A percentile compares a stretch with the other conserved stretches of the same genome.
Conservation (phyloP, 2,888 invertebrate species). For the Tribolium freemani region DNA sequence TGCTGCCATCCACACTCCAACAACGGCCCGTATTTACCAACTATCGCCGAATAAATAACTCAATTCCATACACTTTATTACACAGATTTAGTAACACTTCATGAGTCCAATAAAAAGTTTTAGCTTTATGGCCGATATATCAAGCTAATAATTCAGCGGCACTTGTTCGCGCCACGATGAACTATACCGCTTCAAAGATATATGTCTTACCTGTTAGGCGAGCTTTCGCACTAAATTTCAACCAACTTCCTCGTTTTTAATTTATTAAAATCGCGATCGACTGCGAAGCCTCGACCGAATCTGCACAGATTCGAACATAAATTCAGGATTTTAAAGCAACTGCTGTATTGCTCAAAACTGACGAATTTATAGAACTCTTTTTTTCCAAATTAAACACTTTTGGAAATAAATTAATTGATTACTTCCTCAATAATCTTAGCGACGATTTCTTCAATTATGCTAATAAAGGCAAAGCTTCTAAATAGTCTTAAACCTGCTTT, state of each 20-base stretch:
- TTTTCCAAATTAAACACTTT: too few species aligned
- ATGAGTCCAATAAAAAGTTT: constrained; percentile 52
- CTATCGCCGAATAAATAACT: constrained; percentile 49
- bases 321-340: neutral
- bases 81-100: constrained; percentile 51
- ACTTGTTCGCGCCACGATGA: constrained; percentile 43
- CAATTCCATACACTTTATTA: constrained; percentile 50
- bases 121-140: constrained; percentile 50
- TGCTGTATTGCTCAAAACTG: neutral
- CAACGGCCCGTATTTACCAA: constrained; percentile 25
- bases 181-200: constrained; percentile 27
- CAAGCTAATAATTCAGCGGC: constrained; percentile 51
- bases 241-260: constrained; percentile 19
- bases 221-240: constrained; percentile 33
- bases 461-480: too few species aligned
- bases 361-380: too few species aligned
- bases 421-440: too few species aligned
- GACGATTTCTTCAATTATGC: too few species aligned
- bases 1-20: constrained; percentile 37
- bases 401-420: too few species aligned
- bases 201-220: constrained; percentile 38
- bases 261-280: constrained; percentile 22
- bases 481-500: too few species aligned
- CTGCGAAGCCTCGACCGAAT: neutral
- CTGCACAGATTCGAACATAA: constrained; percentile 3